phyloP scores from a whole-genome alignment of 2,888 invertebrate genomes.

The Dexiosoma caninum region DNA sequence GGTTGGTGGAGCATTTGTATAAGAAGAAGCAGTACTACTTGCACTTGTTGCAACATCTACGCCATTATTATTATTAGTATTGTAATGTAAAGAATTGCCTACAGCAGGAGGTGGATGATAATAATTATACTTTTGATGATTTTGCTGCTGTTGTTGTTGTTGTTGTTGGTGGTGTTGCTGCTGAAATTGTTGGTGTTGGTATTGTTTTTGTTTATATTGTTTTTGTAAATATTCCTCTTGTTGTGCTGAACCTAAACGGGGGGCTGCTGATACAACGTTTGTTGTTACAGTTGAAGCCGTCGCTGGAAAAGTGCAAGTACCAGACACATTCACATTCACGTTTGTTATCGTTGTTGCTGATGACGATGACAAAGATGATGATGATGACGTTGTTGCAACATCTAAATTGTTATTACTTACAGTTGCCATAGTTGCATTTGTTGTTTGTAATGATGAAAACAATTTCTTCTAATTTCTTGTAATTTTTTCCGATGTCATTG shows the following conservation, averaged over 20 bases:
- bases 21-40: slow-evolving; percentile 26
- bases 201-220: slow-evolving; percentile 36
- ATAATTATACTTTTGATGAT: slow-evolving; percentile 57
- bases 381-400: slow-evolving; percentile 32
- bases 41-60: slow-evolving; percentile 19
- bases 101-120: slow-evolving; percentile 60
- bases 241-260: slow-evolving; percentile 61
- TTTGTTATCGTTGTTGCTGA: slow-evolving; percentile 43
- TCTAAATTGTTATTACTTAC: slow-evolving; percentile 59
- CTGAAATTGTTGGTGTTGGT: slow-evolving; percentile 50
- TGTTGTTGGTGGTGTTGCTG: slow-evolving; percentile 57
- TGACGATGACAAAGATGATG: slow-evolving; percentile 24
- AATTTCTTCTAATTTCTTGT: slow-evolving; percentile 68
- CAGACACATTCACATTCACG: slow-evolving; percentile 48
- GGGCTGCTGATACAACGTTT: slow-evolving; percentile 57
- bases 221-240: slow-evolving; percentile 43
- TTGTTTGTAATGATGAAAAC: slow-evolving; percentile 59
- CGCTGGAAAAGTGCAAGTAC: slow-evolving; percentile 64
- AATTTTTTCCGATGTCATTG: slow-evolving; percentile 36
- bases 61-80: not conserved
- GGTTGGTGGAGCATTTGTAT: slow-evolving; percentile 21
- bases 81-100: slow-evolving; percentile 33
- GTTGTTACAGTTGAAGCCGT: slow-evolving; percentile 29
- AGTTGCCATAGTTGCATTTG: slow-evolving; percentile 62
- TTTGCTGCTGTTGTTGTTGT: slow-evolving; percentile 52